A percentile compares a stretch with the other conserved stretches of the same genome.
Conservation (phyloP, 2,113 vertebrate species). For the Cheirogaleus medius region DNA sequence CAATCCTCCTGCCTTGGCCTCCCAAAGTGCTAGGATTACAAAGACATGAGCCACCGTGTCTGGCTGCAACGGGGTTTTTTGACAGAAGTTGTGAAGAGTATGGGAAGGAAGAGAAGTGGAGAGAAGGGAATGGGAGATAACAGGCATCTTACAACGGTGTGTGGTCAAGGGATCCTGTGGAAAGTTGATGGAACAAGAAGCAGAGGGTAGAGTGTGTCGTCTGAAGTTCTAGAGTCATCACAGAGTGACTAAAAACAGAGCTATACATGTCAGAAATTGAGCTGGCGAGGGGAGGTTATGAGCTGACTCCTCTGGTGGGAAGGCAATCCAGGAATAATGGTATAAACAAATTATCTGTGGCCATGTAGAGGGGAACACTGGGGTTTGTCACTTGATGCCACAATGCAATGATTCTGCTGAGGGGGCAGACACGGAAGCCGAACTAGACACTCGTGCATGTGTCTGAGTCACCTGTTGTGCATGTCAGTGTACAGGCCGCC, state of each 20-base stretch:
- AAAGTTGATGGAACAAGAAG: not conserved
- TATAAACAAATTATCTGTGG: too few relatives aligned
- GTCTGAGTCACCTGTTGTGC: not conserved
- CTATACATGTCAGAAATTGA: not conserved
- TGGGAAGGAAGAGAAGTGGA: not conserved
- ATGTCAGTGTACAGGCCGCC: not conserved
- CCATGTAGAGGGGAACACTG: accelerated
- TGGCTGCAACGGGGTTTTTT: not conserved
- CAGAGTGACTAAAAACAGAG: not conserved
- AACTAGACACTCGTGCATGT: not conserved
- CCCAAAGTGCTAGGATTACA: too few relatives aligned
- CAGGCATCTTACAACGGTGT: not conserved
- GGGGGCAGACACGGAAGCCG: accelerated
- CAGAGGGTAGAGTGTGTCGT: accelerated
- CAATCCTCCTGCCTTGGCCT: too few relatives aligned
- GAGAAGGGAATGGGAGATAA: not conserved
- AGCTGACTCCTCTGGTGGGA: not conserved
- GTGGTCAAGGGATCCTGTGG: not conserved
- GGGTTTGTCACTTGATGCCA: not conserved
- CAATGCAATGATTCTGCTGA: not conserved
- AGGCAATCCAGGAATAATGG: not conserved
- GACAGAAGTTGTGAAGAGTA: not conserved
- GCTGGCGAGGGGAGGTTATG: not conserved
- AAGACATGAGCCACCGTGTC: too few relatives aligned
- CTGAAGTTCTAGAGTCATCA: not conserved